Evolutionary conservation across 2,888 invertebrate genomes (phyloP), one percentile per base, ranked within the genome.

Genomic region (Macropis europaea): DNA sequence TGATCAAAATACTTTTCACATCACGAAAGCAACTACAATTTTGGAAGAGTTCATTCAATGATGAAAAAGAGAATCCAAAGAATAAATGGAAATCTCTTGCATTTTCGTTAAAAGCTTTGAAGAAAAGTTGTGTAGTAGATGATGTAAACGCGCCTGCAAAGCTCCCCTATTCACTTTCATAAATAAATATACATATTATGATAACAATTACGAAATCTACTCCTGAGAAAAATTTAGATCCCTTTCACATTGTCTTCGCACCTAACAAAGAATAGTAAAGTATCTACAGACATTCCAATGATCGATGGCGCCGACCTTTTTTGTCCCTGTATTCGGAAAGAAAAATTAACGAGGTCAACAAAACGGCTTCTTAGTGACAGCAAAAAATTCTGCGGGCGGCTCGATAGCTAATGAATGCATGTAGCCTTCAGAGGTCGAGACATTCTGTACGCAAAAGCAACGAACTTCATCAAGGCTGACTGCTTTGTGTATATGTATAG

Each of bases 401-500:
- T 62, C 52, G 38, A 50, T 59, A 68, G 47, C 57, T 80, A 79
- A 79, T 79, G 70, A 77, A 80, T 60, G 69, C 73, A 52, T 38
- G 48, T 56, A 71, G 71, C 80, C 80, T 80, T 81, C 69, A 36
- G 64, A 77, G 80, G 80, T 80, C 76, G 73, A 59, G 66, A 36
- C 63, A 69, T 75, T 64, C 57, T 63, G 45, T 50, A 60, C 67
- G 72, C 36, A 61, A 61, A 77, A 81, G 64, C 73, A 80, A 80
- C 76, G 76, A 80, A 80, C 80, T 77, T 76, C 45, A 30, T 62
- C 80, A 80, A 80, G 80, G 80, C 45, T 62, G 57, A 64, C 63
- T 54, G 30, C 59, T 69, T 50, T 36, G 56, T 36, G 34, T 63
- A 50, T 19, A 53, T 26, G 13, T 61, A 62, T 22, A 47, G 32